These are phyloP conservation scores for Asobara japonica DNA, from an alignment of 1,140 invertebrate species.

Conservation along the genomic window DNA sequence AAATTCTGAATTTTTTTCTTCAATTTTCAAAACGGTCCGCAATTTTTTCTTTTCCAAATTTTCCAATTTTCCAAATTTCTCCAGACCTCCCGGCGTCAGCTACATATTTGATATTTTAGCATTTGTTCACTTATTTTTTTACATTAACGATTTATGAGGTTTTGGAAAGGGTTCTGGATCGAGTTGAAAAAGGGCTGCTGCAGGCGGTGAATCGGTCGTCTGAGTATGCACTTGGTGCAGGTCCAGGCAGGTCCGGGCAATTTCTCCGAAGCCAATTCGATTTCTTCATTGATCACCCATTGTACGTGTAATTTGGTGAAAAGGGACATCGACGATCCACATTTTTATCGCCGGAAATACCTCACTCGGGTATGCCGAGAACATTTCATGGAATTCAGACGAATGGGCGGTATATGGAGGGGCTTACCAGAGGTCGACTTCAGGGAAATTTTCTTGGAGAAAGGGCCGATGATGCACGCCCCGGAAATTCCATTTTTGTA, in stretches of 20 bases:
- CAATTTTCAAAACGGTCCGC: too few species aligned
- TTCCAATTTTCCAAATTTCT: too few species aligned
- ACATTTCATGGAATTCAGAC: background rate
- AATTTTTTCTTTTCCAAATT: too few species aligned
- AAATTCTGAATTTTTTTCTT: too few species aligned
- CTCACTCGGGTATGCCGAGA: background rate
- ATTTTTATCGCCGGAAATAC: constrained; percentile 22
- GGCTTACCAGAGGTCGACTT: background rate
- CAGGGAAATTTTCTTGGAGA: background rate
- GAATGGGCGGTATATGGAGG: too few species aligned
- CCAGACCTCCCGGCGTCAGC: too few species aligned
- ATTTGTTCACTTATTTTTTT: too few species aligned
- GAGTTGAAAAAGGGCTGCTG: background rate
- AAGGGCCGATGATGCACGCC: background rate
- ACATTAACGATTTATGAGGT: too few species aligned
- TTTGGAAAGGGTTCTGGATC: too few species aligned
- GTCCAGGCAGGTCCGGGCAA: background rate
- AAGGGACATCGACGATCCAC: background rate
- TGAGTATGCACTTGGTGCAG: background rate
- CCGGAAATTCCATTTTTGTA: constrained; percentile 10
- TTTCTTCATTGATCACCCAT: background rate
- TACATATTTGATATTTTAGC: too few species aligned
- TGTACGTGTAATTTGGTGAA: background rate
- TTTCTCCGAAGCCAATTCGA: background rate
- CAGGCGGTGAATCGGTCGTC: background rate